Evolutionary conservation across 2,797 vertebrate genomes (phyloP).

Genomic region (Myotis daubentonii): DNA sequence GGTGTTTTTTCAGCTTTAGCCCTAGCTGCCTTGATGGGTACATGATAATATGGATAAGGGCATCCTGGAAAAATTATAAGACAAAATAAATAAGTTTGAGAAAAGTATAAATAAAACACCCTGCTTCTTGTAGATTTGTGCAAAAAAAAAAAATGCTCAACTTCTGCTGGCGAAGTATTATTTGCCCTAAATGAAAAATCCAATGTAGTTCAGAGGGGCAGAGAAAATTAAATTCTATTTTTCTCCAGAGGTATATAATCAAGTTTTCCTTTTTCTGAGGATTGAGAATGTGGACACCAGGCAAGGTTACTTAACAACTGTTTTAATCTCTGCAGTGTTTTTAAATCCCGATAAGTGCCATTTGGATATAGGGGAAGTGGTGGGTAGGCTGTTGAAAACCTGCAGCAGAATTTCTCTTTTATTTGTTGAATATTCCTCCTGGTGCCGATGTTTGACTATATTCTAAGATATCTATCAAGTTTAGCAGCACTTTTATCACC

Average conservation of each 20-base stretch:
- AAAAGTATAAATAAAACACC: not conserved
- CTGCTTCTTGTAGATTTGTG: slow-evolving; percentile 4
- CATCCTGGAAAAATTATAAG: not conserved
- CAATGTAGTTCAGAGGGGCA: not conserved
- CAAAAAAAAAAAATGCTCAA: not conserved
- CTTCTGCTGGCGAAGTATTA: not conserved
- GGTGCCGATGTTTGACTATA: not conserved
- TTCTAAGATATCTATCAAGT: not conserved
- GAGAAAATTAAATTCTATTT: slow-evolving; percentile 12
- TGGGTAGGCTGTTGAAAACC: not conserved
- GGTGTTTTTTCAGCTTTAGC: not conserved
- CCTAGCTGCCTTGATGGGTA: not conserved
- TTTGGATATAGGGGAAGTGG: not conserved
- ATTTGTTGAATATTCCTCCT: not conserved
- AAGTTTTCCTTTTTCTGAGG: slow-evolving; percentile 6
- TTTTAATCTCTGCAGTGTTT: slow-evolving; percentile 1
- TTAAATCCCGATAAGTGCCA: not conserved
- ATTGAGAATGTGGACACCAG: not conserved
- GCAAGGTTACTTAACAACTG: not conserved
- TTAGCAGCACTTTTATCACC: not conserved
- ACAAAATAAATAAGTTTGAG: not conserved
- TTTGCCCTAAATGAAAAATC: not conserved
- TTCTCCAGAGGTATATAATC: not conserved
- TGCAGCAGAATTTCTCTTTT: not conserved
- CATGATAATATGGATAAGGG: not conserved